Percentiles rank a stretch among this genome's conserved stretches.
Evolutionary conservation across 2,888 invertebrate genomes (phyloP).

Genomic region (Himalopsyche japonica): DNA sequence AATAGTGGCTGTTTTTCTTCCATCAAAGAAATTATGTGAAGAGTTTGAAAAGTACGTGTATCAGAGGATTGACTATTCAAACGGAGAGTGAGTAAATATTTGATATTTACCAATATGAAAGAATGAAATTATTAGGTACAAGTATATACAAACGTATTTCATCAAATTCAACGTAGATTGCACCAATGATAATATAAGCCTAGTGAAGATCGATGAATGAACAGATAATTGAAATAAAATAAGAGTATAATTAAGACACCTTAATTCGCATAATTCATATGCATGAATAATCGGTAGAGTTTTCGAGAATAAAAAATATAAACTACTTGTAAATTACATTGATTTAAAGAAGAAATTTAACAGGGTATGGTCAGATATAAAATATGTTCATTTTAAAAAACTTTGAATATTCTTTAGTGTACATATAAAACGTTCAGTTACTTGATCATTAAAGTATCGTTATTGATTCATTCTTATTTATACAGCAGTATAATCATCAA

Average conservation of each 20-base stretch:
- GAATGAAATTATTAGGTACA: background rate
- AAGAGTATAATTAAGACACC: too few relatives aligned
- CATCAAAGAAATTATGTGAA: background rate
- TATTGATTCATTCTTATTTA: too few relatives aligned
- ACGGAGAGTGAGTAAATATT: background rate
- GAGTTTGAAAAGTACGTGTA: background rate
- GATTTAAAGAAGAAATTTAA: background rate
- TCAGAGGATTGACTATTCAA: background rate
- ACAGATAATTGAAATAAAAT: background rate
- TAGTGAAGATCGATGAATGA: background rate
- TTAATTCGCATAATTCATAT: too few relatives aligned
- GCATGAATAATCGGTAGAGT: background rate
- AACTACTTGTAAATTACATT: background rate
- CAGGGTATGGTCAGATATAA: background rate
- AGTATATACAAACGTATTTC: background rate
- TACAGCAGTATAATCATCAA: too few relatives aligned
- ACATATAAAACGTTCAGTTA: too few relatives aligned
- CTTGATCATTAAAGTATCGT: too few relatives aligned
- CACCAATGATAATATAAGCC: background rate
- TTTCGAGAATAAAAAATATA: background rate
- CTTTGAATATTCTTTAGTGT: too few relatives aligned
- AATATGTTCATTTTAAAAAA: too few relatives aligned
- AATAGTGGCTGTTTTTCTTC: conserved; percentile 20
- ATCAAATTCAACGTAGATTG: background rate
- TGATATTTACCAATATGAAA: background rate